Base-by-base conservation (phyloP, 2,888 invertebrate genomes). In the Mechanitis mazaeus region DNA sequence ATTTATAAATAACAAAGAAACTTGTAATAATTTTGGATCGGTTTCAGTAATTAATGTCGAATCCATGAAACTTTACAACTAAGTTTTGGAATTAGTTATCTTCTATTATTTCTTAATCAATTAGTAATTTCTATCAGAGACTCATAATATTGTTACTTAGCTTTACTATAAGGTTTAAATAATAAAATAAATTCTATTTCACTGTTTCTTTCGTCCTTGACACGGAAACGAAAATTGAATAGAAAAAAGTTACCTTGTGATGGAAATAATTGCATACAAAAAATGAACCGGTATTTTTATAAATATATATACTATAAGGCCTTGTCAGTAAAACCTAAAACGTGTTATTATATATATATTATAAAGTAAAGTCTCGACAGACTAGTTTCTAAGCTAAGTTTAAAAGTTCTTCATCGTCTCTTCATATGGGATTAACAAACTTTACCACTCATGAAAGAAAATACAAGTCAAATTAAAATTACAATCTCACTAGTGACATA, bases 81-180 rank as follows among this genome's bases (percentile, higher is more conserved):
- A 50, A 50, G 50, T 50, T 50, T 20, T 28, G 31, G 31, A 50
- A 50, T 28, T 50, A 50, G 31, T 50, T 50, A 31, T 50, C 50
- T 50, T 50, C 50, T 31, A 50, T 50, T 31, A 50, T 31, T 6
- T 31, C 6, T 50, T 50, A 5, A 7, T 50, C 7, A 50, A 9
- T 7, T 31, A 50, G 7, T 50, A 50, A 11, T 50, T 50, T 31
- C 31, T 9, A 31, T 31, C 7, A 31, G 9, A 50, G 11, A 31
- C 28, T 50, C 5, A 50, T 50, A 31, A 31, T 50, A 50, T 11
- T 42, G 11, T 42, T 42, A 42, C 42, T 50, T 7, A 4, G 5
- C 31, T 50, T 11, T 50, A 5, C 28, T 50, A 31, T 50, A 11
- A 50, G 50, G 11, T 31, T 50, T 50, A 50, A 9, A 42, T 42